These are phyloP conservation scores for Pinna nobilis DNA, from an alignment of 1,140 invertebrate species.

Conservation along the genomic window DNA sequence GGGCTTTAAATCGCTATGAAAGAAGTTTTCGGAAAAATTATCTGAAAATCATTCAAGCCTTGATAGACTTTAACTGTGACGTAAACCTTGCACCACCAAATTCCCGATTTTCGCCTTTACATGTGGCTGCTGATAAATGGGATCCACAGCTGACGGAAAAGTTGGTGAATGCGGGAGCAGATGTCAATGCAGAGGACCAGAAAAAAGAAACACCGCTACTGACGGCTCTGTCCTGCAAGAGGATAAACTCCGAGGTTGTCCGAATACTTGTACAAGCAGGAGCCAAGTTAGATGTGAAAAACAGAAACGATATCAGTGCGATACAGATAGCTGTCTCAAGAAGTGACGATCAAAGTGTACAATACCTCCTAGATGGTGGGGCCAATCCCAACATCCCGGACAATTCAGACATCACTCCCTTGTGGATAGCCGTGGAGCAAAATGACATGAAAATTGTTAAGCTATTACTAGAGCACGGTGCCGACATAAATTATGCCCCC, in stretches of 20 bases:
- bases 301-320: slow-evolving; percentile 37
- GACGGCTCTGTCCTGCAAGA: slow-evolving; percentile 42
- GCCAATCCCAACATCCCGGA: slow-evolving; percentile 51
- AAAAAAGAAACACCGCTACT: slow-evolving; percentile 49
- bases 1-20: slow-evolving; percentile 52
- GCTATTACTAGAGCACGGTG: slow-evolving; percentile 42
- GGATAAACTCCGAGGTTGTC: slow-evolving; percentile 47
- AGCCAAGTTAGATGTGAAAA: slow-evolving; percentile 48
- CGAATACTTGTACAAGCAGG: slow-evolving; percentile 53
- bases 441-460: slow-evolving; percentile 47
- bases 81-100: slow-evolving; percentile 49
- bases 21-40: slow-evolving; percentile 43
- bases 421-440: slow-evolving; percentile 51
- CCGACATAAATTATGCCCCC: slow-evolving; percentile 38
- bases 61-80: slow-evolving; percentile 50
- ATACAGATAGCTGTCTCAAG: slow-evolving; percentile 57
- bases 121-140: slow-evolving; percentile 51
- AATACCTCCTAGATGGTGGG: slow-evolving; percentile 48
- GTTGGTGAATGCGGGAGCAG: slow-evolving; percentile 50
- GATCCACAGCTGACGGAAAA: slow-evolving; percentile 35
- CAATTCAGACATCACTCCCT: slow-evolving; percentile 43
- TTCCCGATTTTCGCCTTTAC: slow-evolving; percentile 52
- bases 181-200: slow-evolving; percentile 49
- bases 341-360: slow-evolving; percentile 52
- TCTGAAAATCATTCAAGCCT: slow-evolving; percentile 46